Evolutionary conservation across 2,888 invertebrate species (phyloP).

Genomic region (Pterostichus niger): DNA sequence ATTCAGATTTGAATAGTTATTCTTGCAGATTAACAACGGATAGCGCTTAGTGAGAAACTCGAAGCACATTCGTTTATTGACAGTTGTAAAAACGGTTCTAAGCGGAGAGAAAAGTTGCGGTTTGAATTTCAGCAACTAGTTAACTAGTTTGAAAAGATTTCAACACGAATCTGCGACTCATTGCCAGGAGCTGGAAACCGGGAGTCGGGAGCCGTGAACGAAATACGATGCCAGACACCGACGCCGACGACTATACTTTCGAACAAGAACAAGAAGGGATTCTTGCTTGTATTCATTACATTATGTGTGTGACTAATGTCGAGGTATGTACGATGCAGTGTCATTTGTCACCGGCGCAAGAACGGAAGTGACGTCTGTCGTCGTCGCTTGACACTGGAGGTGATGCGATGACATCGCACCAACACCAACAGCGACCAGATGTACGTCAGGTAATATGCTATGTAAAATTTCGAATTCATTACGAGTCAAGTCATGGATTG

Average conservation of each 20-base stretch:
- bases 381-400: not conserved
- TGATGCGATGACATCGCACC: not conserved
- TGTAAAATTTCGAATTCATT: slow-evolving; percentile 10
- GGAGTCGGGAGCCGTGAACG: too few species aligned
- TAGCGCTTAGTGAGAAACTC: not conserved
- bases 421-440: not conserved
- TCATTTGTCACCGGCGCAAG: slow-evolving; percentile 7
- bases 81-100: slow-evolving; percentile 54
- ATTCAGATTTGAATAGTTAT: slow-evolving; percentile 20
- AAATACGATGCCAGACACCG: not conserved
- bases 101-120: slow-evolving; percentile 50
- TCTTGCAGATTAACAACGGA: slow-evolving; percentile 40
- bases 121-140: slow-evolving; percentile 52
- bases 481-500: slow-evolving; percentile 11
- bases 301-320: not conserved
- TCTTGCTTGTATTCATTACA: not conserved
- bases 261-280: not conserved
- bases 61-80: slow-evolving; percentile 52
- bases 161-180: slow-evolving; percentile 15
- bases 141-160: slow-evolving; percentile 55
- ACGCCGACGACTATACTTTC: not conserved
- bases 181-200: not conserved
- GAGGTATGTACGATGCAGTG: not conserved
- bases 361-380: slow-evolving; percentile 20
- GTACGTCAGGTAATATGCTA: not conserved